These are phyloP conservation scores for Cheirogaleus medius DNA, from an alignment of 2,113 vertebrate species.

Conservation along the genomic window DNA sequence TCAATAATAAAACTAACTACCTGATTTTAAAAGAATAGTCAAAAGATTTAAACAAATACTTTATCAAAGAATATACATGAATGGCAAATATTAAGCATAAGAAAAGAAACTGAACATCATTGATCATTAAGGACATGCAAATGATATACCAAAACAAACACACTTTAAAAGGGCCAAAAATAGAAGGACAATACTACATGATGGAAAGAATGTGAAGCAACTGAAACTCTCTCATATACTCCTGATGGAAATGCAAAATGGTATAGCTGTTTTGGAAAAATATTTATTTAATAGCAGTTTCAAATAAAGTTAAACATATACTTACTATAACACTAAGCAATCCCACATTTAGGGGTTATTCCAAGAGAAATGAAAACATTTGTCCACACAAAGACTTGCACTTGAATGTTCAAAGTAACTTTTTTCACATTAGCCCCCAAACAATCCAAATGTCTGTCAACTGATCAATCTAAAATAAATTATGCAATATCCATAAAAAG, in stretches of 20 bases:
- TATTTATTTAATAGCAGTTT: not conserved
- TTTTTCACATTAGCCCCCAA: not conserved
- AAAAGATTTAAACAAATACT: not conserved
- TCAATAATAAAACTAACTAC: not conserved
- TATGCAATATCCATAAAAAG: slow-evolving; percentile 12
- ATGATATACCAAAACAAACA: not conserved
- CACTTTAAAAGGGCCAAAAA: not conserved
- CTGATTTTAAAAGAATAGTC: not conserved
- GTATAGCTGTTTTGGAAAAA: not conserved
- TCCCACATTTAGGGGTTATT: not conserved
- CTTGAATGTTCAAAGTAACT: not conserved
- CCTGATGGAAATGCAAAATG: not conserved
- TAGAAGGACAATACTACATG: not conserved
- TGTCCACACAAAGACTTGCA: not conserved
- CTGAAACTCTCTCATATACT: not conserved
- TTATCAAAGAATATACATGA: not conserved
- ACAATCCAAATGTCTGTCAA: not conserved
- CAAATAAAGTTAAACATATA: not conserved
- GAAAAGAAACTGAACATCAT: not conserved
- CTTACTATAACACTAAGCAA: not conserved
- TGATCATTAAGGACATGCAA: not conserved
- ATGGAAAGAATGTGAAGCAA: not conserved
- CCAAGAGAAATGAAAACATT: not conserved
- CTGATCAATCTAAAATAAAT: not conserved
- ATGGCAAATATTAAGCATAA: not conserved